Base-by-base conservation (phyloP, 2,888 invertebrate genomes). In the Endotricha flammealis region DNA sequence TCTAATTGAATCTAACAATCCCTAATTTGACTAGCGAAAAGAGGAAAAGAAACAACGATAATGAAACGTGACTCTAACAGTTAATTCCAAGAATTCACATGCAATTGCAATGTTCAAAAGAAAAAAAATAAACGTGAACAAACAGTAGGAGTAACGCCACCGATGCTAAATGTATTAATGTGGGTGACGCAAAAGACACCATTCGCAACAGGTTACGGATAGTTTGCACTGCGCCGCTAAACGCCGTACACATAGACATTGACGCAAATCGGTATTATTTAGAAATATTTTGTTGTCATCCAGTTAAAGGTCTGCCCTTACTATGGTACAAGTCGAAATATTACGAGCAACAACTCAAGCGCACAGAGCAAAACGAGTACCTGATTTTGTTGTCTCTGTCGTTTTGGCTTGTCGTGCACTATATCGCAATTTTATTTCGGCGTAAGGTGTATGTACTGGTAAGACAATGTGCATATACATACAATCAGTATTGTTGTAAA, bases 191-290 rank as follows among this genome's bases (percentile, higher is more conserved):
- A 50, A 43, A 39, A 25, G 27, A 29, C 17, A 11, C 12, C 24
- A 39, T 49, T 53, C 36, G 34, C 44, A 37, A 52, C 51, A 64
- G 62, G 57, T 69, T 64, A 63, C 6, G 58, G 57, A 47, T 52
- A 56, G 61, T 79, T 82, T 59, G 56, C 79, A 57, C 42, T 39
- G 38, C 45, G 27, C 43, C 51, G 76, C 75, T 83, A 83, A 83
- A 59, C 47, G 46, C 38, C 58, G 45, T 48, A 50, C 67, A 79
- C 50, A 78, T 70, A 73, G 23, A 33, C 36, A 51, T 64, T 80
- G 79, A 81, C 82, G 82, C 67, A 81, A 68, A 62, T 61, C 48
- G 39, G 41, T 42, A 41, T 42, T 52, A 44, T 57, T 51, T 47
- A 46, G 45, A 44, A 46, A 48, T 38, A 54, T 49, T 44, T 44